Base-by-base conservation (phyloP, 2,797 vertebrate species). In the Hydrophis major region DNA sequence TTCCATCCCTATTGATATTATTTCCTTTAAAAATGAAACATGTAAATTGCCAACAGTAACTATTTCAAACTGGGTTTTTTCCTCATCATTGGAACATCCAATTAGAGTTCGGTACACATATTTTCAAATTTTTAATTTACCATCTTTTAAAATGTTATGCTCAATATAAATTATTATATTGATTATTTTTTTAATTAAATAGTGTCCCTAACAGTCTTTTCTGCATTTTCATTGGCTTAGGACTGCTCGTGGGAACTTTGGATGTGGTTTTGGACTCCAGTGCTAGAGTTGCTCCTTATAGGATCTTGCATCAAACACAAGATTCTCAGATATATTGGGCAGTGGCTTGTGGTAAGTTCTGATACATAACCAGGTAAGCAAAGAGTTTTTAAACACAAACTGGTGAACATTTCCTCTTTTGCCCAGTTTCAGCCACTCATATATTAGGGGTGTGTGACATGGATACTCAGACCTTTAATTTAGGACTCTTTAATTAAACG, bases 251-350 rank as follows among this genome's bases (percentile, higher is more conserved):
- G 66, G 99, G 99, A 91, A 99, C 99, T 0, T 94, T 99, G 90
- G 99, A 99, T 1, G 99, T 99, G 86, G 99, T 99, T 92, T 97
- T 99, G 97, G 99, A 99, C 97, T 99, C 99, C 88, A 99, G 99
- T 28, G 99, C 99, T 92, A 97, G 99, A 7, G 99, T 99, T 61
- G 99, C 99, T 47, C 99, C 99, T 0, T 99, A 99, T 96, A 98
- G 99, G 92, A 99, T 99, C 95, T 98, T 99, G 91, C 98, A 99
- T 88, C 99, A 99, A 97, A 99, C 99, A 0, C 98, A 98, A 47
- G 99, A 99, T 95, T 99, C 98, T 0, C 99, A 99, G 97, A 97
- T 99, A 95, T 99, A 98, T 96, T 99, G 99, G 99, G 99, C 97
- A 88, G 98, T 99, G 14, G 99, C 99, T 0, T 98, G 98, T 89